Base-by-base conservation (phyloP, 2,113 vertebrate species). In the Passer montanus region DNA sequence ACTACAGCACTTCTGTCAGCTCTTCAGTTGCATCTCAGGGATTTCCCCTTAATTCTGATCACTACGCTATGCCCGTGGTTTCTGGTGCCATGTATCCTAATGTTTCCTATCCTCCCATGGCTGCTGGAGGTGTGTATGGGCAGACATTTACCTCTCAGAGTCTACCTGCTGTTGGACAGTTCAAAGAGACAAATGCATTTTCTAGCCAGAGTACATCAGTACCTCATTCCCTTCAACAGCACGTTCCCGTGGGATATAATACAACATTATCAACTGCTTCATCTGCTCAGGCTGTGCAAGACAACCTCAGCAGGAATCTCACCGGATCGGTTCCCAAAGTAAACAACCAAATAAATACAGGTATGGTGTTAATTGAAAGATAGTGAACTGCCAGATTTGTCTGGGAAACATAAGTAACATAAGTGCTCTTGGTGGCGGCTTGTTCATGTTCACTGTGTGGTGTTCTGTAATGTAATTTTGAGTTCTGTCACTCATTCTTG, bases 81-180 rank as follows among this genome's bases (percentile, higher is more conserved):
- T 96, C 97, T 5, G 98, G 96, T 84, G 95, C 98, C 47, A 58
- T 97, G 13, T 98, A 98, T 86, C 98, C 99, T 47, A 97, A 97
- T 22, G 96, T 98, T 91, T 98, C 98, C 2, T 99, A 99, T 89
- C 97, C 98, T 16, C 97, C 98, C 7, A 91, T 93, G 14, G 98
- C 98, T 64, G 97, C 98, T 81, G 98, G 97, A 30, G 94, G 97
- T 93, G 98, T 98, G 53, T 99, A 99, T 20, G 98, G 98, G 85
- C 98, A 98, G 30, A 93, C 98, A 52, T 97, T 98, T 95, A 98
- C 98, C 67, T 98, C 98, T 35, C 99, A 98, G 93, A 98, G 90
- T 87, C 72, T 96, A 60, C 72, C 95, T 18, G 49, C 95, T 64
- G 37, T 95, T 43, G 89, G 96, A 62, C 97, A 97, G 6, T 93